Evolutionary conservation across 1,140 invertebrate species (phyloP).

Genomic region (Drosophila seguyi): DNA sequence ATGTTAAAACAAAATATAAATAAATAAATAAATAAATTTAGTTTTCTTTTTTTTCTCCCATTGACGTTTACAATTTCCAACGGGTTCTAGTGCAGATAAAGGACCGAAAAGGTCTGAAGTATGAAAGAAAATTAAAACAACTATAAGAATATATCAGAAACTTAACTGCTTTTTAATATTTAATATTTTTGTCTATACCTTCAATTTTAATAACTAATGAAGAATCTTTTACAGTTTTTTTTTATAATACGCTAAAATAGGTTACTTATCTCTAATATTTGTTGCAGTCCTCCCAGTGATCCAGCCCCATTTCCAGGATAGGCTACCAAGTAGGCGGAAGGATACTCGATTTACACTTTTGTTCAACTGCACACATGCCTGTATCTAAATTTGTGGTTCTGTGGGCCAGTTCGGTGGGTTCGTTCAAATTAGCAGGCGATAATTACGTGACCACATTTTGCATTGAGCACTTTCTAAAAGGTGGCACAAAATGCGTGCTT

Average conservation of each 20-base stretch:
- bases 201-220: too few relatives aligned
- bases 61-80: too few relatives aligned
- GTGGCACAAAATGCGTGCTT: neutral
- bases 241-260: neutral
- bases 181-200: too few relatives aligned
- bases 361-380: constrained; percentile 9
- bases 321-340: neutral
- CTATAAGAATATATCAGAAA: too few relatives aligned
- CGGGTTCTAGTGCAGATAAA: too few relatives aligned
- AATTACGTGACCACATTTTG: constrained; percentile 28
- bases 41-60: too few relatives aligned
- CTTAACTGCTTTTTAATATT: too few relatives aligned
- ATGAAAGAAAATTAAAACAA: too few relatives aligned
- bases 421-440: constrained; percentile 26
- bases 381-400: constrained; percentile 55
- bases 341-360: constrained; percentile 15
- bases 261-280: neutral
- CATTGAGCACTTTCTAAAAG: neutral
- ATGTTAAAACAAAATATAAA: too few relatives aligned
- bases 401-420: neutral
- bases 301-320: neutral
- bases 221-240: too few relatives aligned
- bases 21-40: too few relatives aligned
- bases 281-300: neutral
- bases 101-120: too few relatives aligned